Conservation (phyloP, 2,113 vertebrate genomes). For the Redunca redunca region DNA sequence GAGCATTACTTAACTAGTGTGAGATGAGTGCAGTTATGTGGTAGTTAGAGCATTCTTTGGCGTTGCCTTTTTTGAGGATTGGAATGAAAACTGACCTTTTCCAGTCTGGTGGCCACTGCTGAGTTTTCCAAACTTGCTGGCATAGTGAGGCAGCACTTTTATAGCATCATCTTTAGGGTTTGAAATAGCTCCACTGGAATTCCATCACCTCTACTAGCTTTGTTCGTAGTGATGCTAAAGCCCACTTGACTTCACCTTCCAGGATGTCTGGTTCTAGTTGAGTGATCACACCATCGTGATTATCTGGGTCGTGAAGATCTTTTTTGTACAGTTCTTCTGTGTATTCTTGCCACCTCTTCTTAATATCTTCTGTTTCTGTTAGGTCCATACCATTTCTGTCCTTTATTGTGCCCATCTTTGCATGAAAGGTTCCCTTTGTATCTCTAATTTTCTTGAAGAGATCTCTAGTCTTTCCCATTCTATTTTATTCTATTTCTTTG, state of each 20-base stretch:
- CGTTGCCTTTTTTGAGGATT: neutral
- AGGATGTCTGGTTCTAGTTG: neutral
- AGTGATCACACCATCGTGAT: neutral
- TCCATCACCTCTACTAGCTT: neutral
- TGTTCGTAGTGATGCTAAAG: neutral
- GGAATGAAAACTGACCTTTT: neutral
- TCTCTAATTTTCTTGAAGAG: neutral
- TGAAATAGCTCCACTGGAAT: neutral
- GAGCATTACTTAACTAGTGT: neutral
- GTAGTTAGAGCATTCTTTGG: neutral
- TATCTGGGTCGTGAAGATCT: neutral
- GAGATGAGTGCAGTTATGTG: accelerated
- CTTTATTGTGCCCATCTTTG: neutral
- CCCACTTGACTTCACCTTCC: neutral
- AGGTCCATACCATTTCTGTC: neutral
- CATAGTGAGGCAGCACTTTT: neutral
- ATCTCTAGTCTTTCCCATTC: neutral
- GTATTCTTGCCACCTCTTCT: neutral
- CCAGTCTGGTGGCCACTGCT: neutral
- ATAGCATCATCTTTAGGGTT: neutral
- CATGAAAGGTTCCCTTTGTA: neutral
- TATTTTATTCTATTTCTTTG: neutral
- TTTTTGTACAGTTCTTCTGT: neutral
- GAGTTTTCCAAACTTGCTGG: neutral
- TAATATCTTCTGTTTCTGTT: neutral